Base-by-base conservation (phyloP, 2,888 invertebrate species). In the Stenoptilia bipunctidactyla region DNA sequence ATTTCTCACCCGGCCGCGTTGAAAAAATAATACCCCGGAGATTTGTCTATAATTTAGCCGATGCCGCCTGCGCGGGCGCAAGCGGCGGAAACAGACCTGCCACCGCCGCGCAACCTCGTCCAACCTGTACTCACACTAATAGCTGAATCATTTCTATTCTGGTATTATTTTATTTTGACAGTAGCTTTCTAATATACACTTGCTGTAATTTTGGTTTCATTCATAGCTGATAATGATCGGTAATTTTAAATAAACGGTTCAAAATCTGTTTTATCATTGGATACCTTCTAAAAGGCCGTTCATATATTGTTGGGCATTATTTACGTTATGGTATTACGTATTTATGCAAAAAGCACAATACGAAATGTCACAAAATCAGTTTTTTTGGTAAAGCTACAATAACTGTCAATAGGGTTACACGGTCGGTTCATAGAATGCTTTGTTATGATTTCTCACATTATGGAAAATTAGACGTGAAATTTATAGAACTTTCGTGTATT, bases 1-100 rank as follows among this genome's bases (percentile, higher is more conserved):
- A 75, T 71, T 83, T 83, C 82, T 83, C 83, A 83, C 83, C 79
- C 79, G 66, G 52, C 66, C 75, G 83, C 76, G 82, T 73, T 83
- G 80, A 83, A 83, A 83, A 82, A 83, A 83, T 83, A 77, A 83
- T 79, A 76, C 72, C 66, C 72, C 65, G 56, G 67, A 69, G 72
- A 71, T 77, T 82, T 66, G 80, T 80, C 82, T 82, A 79, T 83
- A 83, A 83, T 82, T 83, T 82, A 70, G 68, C 56, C 66, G 63
- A 61, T 61, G 76, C 80, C 79, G 79, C 51, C 44, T 39, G 45
- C 47, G 37, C 15, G 48, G 47, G 51, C 45, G 45, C 49, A 40
- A 38, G 20, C 34, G 14, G 25, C 25, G 25, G 25, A 25, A 25
- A n/a, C n/a, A n/a, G n/a, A 25, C 25, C 25, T 30, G 12, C 30